Base-by-base conservation (phyloP, 2,888 invertebrate genomes). In the Perizoma flavofasciatum region DNA sequence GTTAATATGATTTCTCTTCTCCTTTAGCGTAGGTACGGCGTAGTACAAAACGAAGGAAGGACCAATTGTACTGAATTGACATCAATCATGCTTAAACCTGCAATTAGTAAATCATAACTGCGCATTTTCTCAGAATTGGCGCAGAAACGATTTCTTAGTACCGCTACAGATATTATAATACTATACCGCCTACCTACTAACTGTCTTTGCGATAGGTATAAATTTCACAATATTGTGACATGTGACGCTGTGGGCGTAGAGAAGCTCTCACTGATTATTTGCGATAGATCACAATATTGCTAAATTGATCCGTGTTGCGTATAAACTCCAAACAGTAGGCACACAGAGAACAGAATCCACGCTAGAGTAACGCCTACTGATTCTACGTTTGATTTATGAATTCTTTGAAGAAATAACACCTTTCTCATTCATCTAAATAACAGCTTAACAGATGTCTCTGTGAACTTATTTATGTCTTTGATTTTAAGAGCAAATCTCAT, bases 301-400 rank as follows among this genome's bases (percentile, higher is more conserved):
- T 76, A 67, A 76, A 81, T 79, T 75, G 75, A 72, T 74, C 72
- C 67, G 71, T 75, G 67, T 70, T 66, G 67, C 71, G 70, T 67
- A 51, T 62, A 58, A 64, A 59, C 61, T 65, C 66, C 57, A 58
- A 68, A 61, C 65, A 67, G 66, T 57, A 54, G 54, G 39, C 55
- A 40, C 57, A 55, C 55, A 11, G 40, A 48, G 54, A 55, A 48
- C 40, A 48, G 47, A 62, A 65, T 66, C 61, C 66, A 65, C 58
- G 48, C 57, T 47, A 45, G 40, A 58, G 56, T 53, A 49, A 55
- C 60, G 51, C 57, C 54, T 44, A 50, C 57, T 49, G 50, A 58
- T 50, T 46, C 41, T 57, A 41, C 57, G 50, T 10, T 48, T 57
- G 51, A 62, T 60, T 39, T 52, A 49, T 44, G 39, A 35, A 54